phyloP scores from a whole-genome alignment of 2,113 vertebrate species.

The Oncorhynchus tshawytscha region DNA sequence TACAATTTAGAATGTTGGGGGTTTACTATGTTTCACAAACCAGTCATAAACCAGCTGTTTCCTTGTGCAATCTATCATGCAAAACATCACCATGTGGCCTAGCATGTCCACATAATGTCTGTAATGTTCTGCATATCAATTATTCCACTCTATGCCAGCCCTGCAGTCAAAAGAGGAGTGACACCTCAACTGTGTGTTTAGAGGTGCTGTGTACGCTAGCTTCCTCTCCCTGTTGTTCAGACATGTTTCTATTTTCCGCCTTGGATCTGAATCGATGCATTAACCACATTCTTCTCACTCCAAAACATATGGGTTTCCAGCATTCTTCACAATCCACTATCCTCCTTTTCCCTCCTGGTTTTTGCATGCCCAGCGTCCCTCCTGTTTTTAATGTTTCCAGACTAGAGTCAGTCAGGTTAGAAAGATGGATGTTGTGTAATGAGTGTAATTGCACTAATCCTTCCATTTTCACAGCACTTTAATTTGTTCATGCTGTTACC shows the following conservation, averaged over 20 bases:
- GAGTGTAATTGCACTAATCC: conserved; percentile 67
- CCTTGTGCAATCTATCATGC: conserved; percentile 38
- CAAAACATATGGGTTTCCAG: conserved; percentile 57
- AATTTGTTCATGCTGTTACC: conserved; percentile 69
- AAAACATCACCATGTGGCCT: conserved; percentile 54
- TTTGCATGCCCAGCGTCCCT: conserved; percentile 45
- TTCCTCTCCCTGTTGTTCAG: conserved; percentile 68
- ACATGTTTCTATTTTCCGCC: conserved; percentile 65
- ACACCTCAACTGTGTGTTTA: conserved; percentile 42
- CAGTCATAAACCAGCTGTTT: conserved; percentile 34
- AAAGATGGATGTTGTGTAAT: conserved; percentile 65
- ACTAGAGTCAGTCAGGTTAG: conserved; percentile 50
- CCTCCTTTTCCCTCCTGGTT: conserved; percentile 47
- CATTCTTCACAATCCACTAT: conserved; percentile 65
- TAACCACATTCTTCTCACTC: conserved; percentile 50
- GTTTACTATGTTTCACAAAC: conserved; percentile 25
- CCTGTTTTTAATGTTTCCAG: conserved; percentile 52
- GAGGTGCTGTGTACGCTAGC: conserved; percentile 19
- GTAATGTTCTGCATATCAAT: conserved; percentile 49
- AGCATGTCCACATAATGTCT: conserved; percentile 43
- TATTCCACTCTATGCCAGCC: conserved; percentile 55
- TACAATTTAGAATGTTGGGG: conserved; percentile 35
- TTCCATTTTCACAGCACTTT: conserved; percentile 63
- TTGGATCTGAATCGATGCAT: conserved; percentile 60
- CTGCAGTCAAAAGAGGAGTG: conserved; percentile 50